phyloP scores from a whole-genome alignment of 2,888 invertebrate species.

The Saturnia pavonia region DNA sequence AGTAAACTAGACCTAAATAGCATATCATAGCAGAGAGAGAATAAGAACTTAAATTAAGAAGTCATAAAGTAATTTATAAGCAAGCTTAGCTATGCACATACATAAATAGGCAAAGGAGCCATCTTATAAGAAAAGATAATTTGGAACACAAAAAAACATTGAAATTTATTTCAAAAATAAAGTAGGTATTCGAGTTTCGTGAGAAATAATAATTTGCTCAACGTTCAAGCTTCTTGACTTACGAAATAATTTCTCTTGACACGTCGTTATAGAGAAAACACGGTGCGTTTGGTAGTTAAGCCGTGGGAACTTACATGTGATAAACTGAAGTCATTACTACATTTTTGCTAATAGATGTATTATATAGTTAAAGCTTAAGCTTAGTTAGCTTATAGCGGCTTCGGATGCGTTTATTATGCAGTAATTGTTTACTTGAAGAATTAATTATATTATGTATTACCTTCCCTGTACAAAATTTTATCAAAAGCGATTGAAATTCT shows the following conservation, averaged over 20 bases:
- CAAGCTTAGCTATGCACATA: background rate
- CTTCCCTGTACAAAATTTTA: too few species aligned
- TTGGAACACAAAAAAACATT: constrained; percentile 11
- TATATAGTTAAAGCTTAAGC: too few species aligned
- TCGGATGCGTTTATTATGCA: too few species aligned
- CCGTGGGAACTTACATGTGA: background rate
- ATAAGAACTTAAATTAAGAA: background rate
- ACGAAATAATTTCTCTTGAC: background rate
- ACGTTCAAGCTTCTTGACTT: constrained; percentile 7
- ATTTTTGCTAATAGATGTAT: background rate
- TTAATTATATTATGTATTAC: too few species aligned
- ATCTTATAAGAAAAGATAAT: background rate
- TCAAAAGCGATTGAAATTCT: too few species aligned
- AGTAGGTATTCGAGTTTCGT: constrained; percentile 4
- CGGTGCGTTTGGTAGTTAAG: background rate
- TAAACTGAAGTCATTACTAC: background rate
- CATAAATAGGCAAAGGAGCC: background rate
- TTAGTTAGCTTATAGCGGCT: too few species aligned
- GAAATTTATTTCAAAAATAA: background rate
- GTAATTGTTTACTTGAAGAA: too few species aligned
- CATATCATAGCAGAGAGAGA: background rate
- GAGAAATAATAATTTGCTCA: constrained; percentile 4
- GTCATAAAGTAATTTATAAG: background rate
- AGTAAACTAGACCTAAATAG: background rate
- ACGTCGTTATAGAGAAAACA: constrained; percentile 1